Conservation (phyloP, 53 echinoderm and acorn worm species). For the Pentamera pediparva region DNA sequence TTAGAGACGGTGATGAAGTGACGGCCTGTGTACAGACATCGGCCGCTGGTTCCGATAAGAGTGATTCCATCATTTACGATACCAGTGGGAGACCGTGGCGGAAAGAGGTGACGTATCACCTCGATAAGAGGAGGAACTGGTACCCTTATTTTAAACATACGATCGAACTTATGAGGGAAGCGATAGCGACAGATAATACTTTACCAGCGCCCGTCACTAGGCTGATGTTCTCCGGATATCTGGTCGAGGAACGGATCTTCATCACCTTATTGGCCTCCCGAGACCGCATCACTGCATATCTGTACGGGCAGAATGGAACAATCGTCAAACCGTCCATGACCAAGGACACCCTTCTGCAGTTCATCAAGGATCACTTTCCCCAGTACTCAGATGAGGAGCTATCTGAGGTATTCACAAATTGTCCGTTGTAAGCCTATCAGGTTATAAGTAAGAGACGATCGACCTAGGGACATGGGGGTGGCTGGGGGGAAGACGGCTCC, state of each 20-base stretch:
- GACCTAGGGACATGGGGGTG: too few relatives aligned
- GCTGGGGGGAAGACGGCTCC: too few relatives aligned
- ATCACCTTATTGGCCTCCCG: not conserved
- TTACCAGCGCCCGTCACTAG: not conserved
- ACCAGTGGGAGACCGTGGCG: too few relatives aligned
- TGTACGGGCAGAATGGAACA: not conserved
- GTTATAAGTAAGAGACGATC: too few relatives aligned
- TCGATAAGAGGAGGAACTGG: not conserved
- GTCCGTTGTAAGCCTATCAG: not conserved
- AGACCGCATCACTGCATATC: not conserved
- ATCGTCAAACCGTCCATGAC: not conserved
- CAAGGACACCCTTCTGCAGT: not conserved
- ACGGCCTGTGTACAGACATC: too few relatives aligned
- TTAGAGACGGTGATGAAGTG: too few relatives aligned
- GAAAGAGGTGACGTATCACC: not conserved
- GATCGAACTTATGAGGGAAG: not conserved
- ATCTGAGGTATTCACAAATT: not conserved
- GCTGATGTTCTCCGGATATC: constrained; percentile 2
- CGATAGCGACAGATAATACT: too few relatives aligned
- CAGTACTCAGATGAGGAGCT: not conserved
- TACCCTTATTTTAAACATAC: not conserved
- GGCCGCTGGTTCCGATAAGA: too few relatives aligned
- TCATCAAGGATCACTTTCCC: not conserved
- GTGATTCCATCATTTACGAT: too few relatives aligned
- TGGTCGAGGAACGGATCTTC: not conserved